phyloP scores from a whole-genome alignment of 1,140 invertebrate species.

The Anadara kagoshimensis region DNA sequence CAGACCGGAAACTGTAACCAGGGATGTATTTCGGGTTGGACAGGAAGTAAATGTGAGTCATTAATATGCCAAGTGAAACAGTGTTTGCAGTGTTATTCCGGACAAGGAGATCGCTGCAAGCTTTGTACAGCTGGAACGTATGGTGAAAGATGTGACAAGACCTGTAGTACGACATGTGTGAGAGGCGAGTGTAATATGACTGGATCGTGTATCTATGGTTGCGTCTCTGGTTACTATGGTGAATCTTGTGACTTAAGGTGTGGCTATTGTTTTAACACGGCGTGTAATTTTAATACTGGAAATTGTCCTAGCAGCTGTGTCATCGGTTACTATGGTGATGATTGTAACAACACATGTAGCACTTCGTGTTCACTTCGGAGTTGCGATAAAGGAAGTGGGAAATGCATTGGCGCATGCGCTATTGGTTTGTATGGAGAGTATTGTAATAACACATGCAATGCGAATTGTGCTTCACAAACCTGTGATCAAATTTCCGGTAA shows the following conservation, averaged over 20 bases:
- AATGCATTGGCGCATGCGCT: conserved; percentile 7
- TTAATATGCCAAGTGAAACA: not conserved
- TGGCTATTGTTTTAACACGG: conserved; percentile 19
- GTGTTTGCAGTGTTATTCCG: not conserved
- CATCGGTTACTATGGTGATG: conserved; percentile 8
- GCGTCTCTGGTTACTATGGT: conserved; percentile 27
- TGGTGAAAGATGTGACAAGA: conserved; percentile 15
- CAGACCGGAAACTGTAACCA: conserved; percentile 9
- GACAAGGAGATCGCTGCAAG: not conserved
- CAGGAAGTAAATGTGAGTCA: conserved; percentile 28
- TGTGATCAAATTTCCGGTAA: conserved; percentile 12
- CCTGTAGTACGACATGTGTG: conserved; percentile 27
- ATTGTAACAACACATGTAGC: conserved; percentile 4
- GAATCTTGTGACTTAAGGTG: conserved; percentile 10
- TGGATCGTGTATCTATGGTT: conserved; percentile 20
- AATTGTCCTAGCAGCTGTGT: conserved; percentile 19
- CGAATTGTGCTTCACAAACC: conserved; percentile 1
- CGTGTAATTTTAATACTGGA: conserved; percentile 2
- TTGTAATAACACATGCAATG: conserved; percentile 9
- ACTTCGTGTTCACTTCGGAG: not conserved
- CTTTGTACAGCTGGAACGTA: conserved; percentile 14
- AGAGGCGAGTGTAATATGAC: not conserved
- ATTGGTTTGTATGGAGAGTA: conserved; percentile 16
- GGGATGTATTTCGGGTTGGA: conserved; percentile 26
- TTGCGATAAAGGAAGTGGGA: conserved; percentile 11